Percentiles rank a stretch among this genome's conserved stretches.
Conservation (phyloP, 2,113 vertebrate species). For the Caranx melampygus region DNA sequence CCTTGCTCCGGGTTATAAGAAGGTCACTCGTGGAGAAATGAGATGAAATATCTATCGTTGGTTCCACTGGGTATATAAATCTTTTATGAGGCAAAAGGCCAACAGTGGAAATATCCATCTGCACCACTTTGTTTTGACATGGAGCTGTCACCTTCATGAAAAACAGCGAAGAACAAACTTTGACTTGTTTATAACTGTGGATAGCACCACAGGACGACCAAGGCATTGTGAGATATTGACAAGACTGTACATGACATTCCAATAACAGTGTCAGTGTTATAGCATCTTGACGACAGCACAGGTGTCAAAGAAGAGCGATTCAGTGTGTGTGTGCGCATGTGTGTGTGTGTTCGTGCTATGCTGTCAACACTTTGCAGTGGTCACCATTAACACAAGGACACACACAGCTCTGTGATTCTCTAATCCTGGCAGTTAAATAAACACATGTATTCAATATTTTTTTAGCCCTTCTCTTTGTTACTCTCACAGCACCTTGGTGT, state of each 20-base stretch:
- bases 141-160: conserved; percentile 35
- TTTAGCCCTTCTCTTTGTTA: conserved; percentile 6
- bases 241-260: not conserved
- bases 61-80: conserved; percentile 62
- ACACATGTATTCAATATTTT: conserved; percentile 18
- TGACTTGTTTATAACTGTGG: conserved; percentile 5
- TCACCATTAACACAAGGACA: not conserved
- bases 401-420: not conserved
- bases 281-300: conserved; percentile 3
- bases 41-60: conserved; percentile 58
- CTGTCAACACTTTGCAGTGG: not conserved
- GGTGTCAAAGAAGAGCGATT: conserved; percentile 1
- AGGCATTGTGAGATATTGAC: not conserved
- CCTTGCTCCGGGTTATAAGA: conserved; percentile 40
- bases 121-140: conserved; percentile 41
- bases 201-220: not conserved
- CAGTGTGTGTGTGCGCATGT: not conserved
- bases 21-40: conserved; percentile 33
- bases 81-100: conserved; percentile 73
- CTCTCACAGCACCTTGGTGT: not conserved
- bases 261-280: not conserved
- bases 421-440: not conserved
- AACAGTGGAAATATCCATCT: conserved; percentile 46
- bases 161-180: conserved; percentile 18
- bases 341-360: not conserved